Evolutionary conservation across 2,888 invertebrate species (phyloP).

Genomic region (Dynastes grantii): DNA sequence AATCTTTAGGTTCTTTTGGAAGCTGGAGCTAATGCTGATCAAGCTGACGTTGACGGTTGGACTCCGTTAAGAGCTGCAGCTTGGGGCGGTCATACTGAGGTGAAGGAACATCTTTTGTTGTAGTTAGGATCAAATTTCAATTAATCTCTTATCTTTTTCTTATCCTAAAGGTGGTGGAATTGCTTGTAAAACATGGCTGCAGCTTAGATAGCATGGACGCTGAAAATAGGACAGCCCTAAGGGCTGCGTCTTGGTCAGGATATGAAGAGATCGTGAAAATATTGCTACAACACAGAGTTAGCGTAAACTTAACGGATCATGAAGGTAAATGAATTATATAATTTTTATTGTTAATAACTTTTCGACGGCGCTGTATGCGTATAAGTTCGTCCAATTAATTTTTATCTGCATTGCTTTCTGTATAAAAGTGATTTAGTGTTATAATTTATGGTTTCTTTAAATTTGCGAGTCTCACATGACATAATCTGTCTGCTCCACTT

Average conservation of each 20-base stretch:
- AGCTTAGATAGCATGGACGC: constrained; percentile 90
- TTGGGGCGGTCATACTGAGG: constrained; percentile 95
- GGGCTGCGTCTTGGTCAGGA: constrained; percentile 95
- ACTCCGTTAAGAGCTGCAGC: constrained; percentile 93
- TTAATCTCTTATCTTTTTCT: not conserved
- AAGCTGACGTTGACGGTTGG: constrained; percentile 91
- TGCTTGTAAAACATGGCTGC: constrained; percentile 84
- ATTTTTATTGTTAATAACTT: not conserved
- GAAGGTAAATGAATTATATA: constrained; percentile 72
- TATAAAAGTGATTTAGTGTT: too few relatives aligned
- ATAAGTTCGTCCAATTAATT: not conserved
- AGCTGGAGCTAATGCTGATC: constrained; percentile 81
- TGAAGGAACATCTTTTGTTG: constrained; percentile 59
- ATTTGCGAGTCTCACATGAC: not conserved
- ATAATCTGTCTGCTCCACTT: not conserved
- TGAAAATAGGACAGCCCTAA: constrained; percentile 90
- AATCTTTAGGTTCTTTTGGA: constrained; percentile 70
- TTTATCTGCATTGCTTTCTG: not conserved
- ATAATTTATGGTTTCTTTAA: too few relatives aligned
- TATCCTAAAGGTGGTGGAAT: constrained; percentile 79
- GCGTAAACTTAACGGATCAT: constrained; percentile 88
- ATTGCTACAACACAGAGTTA: constrained; percentile 83
- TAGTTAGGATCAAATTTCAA: too few relatives aligned
- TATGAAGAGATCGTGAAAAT: constrained; percentile 88
- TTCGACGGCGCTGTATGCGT: too few relatives aligned